A percentile compares a stretch with the other conserved stretches of the same genome.
Evolutionary conservation across 2,888 invertebrate genomes (phyloP).

Genomic region (Lithophane semibrunnea): DNA sequence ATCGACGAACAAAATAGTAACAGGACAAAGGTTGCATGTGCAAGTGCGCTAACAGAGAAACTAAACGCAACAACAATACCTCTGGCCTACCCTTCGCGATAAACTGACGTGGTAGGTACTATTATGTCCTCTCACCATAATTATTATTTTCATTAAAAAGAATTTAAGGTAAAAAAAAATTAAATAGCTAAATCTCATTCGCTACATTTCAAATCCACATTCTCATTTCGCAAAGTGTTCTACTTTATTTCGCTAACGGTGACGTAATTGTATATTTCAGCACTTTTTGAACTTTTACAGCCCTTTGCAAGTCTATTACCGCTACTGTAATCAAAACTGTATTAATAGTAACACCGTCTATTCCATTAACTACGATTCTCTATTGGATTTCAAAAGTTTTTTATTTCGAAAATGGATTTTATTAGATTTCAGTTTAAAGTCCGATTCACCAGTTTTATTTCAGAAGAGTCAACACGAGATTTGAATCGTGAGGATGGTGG

Average conservation of each 20-base stretch:
- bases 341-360: slow-evolving; percentile 9
- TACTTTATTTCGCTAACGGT: not conserved
- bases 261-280: not conserved
- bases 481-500: too few species aligned
- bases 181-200: not conserved
- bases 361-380: slow-evolving; percentile 9
- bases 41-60: slow-evolving; percentile 31
- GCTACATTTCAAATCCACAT: not conserved
- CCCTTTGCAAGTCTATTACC: slow-evolving; percentile 1
- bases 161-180: too few species aligned
- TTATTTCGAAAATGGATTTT: slow-evolving; percentile 14
- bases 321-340: slow-evolving; percentile 16
- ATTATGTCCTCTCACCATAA: not conserved
- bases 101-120: not conserved
- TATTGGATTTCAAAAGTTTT: slow-evolving; percentile 17
- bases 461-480: not conserved
- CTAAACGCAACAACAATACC: slow-evolving; percentile 21
- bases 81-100: not conserved
- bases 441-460: slow-evolving; percentile 14
- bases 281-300: not conserved
- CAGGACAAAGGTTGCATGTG: slow-evolving; percentile 27
- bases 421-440: slow-evolving; percentile 31
- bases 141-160: not conserved
- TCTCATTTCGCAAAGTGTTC: not conserved
- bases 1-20: not conserved